These are phyloP conservation scores for Channa argus DNA, from an alignment of 2,113 vertebrate genomes.

Conservation along the genomic window DNA sequence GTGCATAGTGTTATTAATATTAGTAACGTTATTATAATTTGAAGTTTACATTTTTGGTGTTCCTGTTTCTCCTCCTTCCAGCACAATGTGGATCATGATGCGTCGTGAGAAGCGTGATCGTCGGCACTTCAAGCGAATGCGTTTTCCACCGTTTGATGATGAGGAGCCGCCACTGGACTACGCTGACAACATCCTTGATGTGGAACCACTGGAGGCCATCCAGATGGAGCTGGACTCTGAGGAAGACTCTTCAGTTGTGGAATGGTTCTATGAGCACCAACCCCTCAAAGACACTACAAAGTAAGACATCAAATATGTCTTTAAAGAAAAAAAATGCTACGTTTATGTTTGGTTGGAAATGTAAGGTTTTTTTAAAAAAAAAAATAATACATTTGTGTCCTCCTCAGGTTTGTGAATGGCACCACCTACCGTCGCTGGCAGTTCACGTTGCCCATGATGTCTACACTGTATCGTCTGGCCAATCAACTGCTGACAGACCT, in stretches of 20 bases:
- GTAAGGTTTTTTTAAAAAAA: not conserved
- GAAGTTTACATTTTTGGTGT: not conserved
- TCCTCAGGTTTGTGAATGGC: constrained; percentile 91
- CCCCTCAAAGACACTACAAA: constrained; percentile 94
- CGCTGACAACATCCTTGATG: constrained; percentile 97
- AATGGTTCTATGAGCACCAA: constrained; percentile 99
- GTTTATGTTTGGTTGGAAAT: not conserved
- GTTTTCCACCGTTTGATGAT: constrained; percentile 97
- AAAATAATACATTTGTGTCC: not conserved
- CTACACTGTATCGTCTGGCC: constrained; percentile 96
- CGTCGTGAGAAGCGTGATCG: constrained; percentile 97
- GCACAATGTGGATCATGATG: constrained; percentile 99
- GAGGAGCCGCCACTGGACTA: constrained; percentile 98
- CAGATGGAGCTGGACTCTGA: constrained; percentile 96
- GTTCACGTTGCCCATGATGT: constrained; percentile 99
- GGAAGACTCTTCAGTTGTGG: constrained; percentile 91
- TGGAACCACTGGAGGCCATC: constrained; percentile 97
- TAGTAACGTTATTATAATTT: not conserved
- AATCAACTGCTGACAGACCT: constrained; percentile 98
- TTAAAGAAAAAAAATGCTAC: not conserved
- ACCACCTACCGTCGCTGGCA: constrained; percentile 98
- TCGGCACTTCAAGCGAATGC: constrained; percentile 98
- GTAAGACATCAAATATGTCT: constrained; percentile 64
- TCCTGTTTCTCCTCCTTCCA: constrained; percentile 48
- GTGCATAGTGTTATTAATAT: not conserved